Base-by-base conservation (phyloP, 1,140 invertebrate genomes). In the Drosophila melanica region DNA sequence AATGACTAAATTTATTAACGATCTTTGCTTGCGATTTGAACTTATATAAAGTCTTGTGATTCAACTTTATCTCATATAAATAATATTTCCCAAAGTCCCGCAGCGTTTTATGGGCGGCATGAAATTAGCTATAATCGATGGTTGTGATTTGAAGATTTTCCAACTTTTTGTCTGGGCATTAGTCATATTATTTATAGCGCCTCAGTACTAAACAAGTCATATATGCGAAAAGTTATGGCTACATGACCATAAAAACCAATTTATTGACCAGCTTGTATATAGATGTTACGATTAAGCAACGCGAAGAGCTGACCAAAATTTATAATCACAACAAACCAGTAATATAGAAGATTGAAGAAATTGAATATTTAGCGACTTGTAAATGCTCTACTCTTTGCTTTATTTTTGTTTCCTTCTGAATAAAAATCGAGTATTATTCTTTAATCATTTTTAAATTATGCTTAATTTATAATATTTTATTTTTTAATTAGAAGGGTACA, bases 81-180 rank as follows among this genome's bases (percentile, higher is more conserved):
- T 35, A 20, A 30, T 81, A 50, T 78, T 58, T 45, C 65, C 45
- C 45, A 48, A 42, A 35, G 35, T 7, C 14, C 12, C 20, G 39
- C 12, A 37, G 69, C 70, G 65, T 51, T 86, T 86, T 85, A 85
- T 87, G 77, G 47, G 41, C 62, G 12, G 47, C 42, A 67, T 77
- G 44, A 66, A 81, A 81, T 86, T 85, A 85, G 63, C 70, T 67
- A 71, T 81, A 85, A 87, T 86, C 81, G 78, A 68, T 59, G 63
- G 82, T 69, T 82, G 70, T 87, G 81, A 86, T 86, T 85, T 51
- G 12, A 18, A 72, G 39, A 64, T 58, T 67, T 62, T 20, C 8
- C 2, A 41, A 60, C 72, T 53, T 51, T 63, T 58, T 69, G 57
- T 64, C 62, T 53, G 45, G 39, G 58, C 64, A 41, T 76, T 45